Base-by-base conservation (phyloP, 2,797 vertebrate genomes). In the Heterohyrax brucei region DNA sequence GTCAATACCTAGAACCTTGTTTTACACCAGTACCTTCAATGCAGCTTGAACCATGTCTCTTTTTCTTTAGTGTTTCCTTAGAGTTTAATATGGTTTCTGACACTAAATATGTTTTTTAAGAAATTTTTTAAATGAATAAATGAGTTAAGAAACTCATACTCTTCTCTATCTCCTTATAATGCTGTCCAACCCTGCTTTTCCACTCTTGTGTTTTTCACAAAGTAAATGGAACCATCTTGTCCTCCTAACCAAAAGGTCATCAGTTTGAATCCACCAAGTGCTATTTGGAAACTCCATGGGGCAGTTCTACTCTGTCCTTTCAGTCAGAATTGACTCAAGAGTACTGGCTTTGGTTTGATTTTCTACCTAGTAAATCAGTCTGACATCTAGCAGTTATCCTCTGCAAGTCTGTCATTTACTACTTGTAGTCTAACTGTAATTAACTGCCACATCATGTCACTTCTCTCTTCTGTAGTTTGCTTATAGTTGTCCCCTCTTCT, bases 101-200 rank as follows among this genome's bases (percentile, higher is more conserved):
- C 18, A 50, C 75, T 82, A 82, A 86, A 56, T 28, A 76, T 46
- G 10, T 56, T 16, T 95, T 87, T 62, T 56, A 87, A 89, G 72
- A 93, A 76, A 87, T 80, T 46, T 92, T 5, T 73, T 87, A 28
- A 85, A 72, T 80, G 44, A 76, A 30, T 75, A 59, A 53, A 26
- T 91, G 33, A 92, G 10, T 83, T 80, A 56, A 76, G 13, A 82
- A 81, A 68, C 46, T 48, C 5, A 56, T 13, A 7, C 7, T 56
- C 59, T 87, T 66, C 10, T 2, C 9, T 26, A 46, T 79, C 4
- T 3, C 13, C 22, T 18, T 0, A 26, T 1, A 73, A 5, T 33
- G 14, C 13, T 88, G 2, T 70, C 28, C 30, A 64, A 91, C 50
- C 19, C 24, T 82, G 10, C 59, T 80, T 89, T 88, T 92, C 13